Base-by-base conservation (phyloP, 2,113 vertebrate species). In the Fulmarus glacialis region DNA sequence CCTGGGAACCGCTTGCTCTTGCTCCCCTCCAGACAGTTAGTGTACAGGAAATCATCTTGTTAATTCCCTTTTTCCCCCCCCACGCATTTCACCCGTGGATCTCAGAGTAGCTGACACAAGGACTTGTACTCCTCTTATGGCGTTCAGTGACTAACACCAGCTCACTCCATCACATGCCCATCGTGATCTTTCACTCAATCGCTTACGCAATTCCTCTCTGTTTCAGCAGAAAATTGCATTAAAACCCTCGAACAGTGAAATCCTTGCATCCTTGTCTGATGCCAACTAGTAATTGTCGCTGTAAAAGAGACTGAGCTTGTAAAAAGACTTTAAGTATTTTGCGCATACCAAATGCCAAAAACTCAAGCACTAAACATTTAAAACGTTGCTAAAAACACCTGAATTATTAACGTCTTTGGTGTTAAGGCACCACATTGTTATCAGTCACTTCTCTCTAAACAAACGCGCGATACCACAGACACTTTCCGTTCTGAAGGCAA, bases 201-300 rank as follows among this genome's bases (percentile, higher is more conserved):
- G 50, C 70, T 85, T 73, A 74, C 27, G 53, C 86, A 62, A 42
- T 94, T 83, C 58, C 71, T 82, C 67, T 82, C 71, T 27, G 7
- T 70, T 95, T 83, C 56, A 58, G 59, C 66, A 94, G 83, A 93
- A 96, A 96, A 89, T 32, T 42, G 34, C 34, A 36, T 71, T 36
- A 8, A 58, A 94, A 64, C 29, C 7, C 29, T 77, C 9, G 3
- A n/a, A 18, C 10, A n/a, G 52, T 12, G 32, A 93, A 67, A 64
- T 47, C 40, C 23, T 77, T 59, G 8, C n/a, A 43, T 60, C 77
- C 24, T 24, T 30, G 20, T 43, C 62, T 47, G 40, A 79, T 23
- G 55, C 42, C 55, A 89, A 19, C 27, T 38, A 43, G 9, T 13
- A 55, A 19, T 40, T 40, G 43, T 84, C 20, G 67, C 50, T 82